phyloP scores from a whole-genome alignment of 2,888 invertebrate species.

The Lithophane leautieri region DNA sequence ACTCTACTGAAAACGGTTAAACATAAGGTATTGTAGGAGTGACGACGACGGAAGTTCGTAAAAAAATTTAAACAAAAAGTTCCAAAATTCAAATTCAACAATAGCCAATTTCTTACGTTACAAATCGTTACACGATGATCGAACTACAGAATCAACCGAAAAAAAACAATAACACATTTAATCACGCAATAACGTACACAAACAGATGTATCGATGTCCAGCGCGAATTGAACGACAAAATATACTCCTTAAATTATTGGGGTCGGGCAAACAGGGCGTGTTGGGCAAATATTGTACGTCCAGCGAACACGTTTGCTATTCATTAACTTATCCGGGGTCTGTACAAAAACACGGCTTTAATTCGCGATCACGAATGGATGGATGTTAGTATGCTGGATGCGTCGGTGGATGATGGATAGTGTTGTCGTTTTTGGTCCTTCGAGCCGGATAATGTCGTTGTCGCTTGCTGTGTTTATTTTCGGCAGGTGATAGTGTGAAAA shows the following conservation, averaged over 20 bases:
- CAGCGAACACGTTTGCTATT: constrained; percentile 75
- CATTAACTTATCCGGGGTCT: constrained; percentile 76
- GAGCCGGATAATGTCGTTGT: constrained; percentile 9
- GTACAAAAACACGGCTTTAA: constrained; percentile 76
- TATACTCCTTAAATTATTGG: constrained; percentile 83
- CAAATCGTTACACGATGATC: constrained; percentile 22
- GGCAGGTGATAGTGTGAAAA: neutral
- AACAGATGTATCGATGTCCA: constrained; percentile 71
- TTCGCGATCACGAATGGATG: constrained; percentile 69
- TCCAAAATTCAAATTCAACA: neutral
- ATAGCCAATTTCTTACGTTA: constrained; percentile 11
- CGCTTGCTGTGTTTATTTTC: constrained; percentile 6
- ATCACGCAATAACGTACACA: constrained; percentile 73
- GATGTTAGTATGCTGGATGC: constrained; percentile 53
- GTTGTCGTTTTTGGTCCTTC: constrained; percentile 29
- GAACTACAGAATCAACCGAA: constrained; percentile 33
- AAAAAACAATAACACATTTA: constrained; percentile 73
- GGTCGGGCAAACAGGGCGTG: constrained; percentile 75
- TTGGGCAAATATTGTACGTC: constrained; percentile 76
- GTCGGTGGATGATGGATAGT: constrained; percentile 31
- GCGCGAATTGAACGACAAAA: constrained; percentile 77
- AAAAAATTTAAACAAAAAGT: neutral
- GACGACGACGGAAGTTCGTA: neutral
- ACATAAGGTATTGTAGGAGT: neutral
- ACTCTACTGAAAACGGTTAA: neutral